Evolutionary conservation across 2,888 invertebrate genomes (phyloP), one percentile per base, ranked within the genome.

Genomic region (Drosophila atroscutellata): DNA sequence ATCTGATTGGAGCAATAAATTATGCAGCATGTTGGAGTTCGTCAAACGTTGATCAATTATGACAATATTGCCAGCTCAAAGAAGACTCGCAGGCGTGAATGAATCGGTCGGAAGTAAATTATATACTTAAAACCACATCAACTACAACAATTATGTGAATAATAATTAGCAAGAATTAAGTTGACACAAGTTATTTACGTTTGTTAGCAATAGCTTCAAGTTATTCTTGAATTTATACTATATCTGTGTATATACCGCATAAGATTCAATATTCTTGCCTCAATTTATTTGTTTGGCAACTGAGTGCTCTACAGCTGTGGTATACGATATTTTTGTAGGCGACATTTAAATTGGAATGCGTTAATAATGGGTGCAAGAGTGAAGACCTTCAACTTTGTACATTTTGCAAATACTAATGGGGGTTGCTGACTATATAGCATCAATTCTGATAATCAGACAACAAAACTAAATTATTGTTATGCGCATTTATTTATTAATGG

Each of bases 71-170:
- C 26, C 8, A 36, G 28, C 49, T 57, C 18, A 54, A 50, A 26
- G 26, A 59, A n/a, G n/a, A n/a, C n/a, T n/a, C n/a, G n/a, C n/a
- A n/a, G n/a, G n/a, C n/a, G n/a, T n/a, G n/a, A n/a, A n/a, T n/a
- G n/a, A n/a, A 59, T 77, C 55, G 56, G 20, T 56, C 24, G 11
- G 11, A 36, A 34, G 18, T 52, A 26, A n/a, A 56, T 1, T 47
- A 50, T 36, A 37, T 32, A 36, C 7, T 18, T 37, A 13, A 37
- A 15, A 13, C 26, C 28, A 45, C 4, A 15, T 45, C 36, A 37
- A 18, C 54, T n/a, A 55, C 36, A 54, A 55, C 36, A 54, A 36
- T 13, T 18, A 37, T 26, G 7, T 28, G 3, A 28, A 45, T 45
- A 32, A 32, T 15, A 36, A 24, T 18, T 24, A 36, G 9, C 52